Conservation (phyloP, 2,797 vertebrate genomes). For the Eurystomus glaucurus region DNA sequence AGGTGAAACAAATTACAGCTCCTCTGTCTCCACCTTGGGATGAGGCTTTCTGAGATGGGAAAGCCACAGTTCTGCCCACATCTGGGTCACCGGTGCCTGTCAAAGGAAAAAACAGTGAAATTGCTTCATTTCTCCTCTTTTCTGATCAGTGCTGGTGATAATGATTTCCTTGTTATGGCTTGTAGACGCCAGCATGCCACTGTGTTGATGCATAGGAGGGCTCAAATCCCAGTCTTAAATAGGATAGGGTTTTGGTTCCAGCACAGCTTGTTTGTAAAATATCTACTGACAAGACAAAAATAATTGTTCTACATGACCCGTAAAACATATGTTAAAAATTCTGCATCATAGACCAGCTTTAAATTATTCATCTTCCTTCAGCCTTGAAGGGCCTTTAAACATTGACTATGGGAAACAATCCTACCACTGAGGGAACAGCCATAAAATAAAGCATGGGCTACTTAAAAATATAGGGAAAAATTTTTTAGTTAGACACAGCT, state of each 20-base stretch:
- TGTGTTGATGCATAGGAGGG: neutral
- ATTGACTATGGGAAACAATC: conserved; percentile 50
- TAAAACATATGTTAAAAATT: conserved; percentile 68
- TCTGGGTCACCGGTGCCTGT: neutral
- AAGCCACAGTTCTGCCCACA: neutral
- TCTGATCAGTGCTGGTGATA: neutral
- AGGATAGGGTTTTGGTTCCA: conserved; percentile 19
- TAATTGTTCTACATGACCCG: conserved; percentile 4
- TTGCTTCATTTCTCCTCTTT: neutral
- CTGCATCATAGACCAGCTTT: conserved; percentile 54
- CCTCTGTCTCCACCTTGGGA: neutral
- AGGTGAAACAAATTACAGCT: neutral
- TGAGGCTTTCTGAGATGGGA: neutral
- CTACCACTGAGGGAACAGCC: conserved; percentile 22
- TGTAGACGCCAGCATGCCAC: neutral
- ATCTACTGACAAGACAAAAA: conserved; percentile 32
- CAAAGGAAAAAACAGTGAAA: neutral
- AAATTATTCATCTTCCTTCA: conserved; percentile 67
- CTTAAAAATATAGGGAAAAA: conserved; percentile 38
- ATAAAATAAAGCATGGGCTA: conserved; percentile 44
- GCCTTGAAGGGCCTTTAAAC: conserved; percentile 65
- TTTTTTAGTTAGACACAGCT: neutral
- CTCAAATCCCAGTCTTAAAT: conserved; percentile 27
- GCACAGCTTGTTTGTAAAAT: conserved; percentile 51
- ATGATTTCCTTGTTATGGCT: neutral